Conservation (phyloP, 2,888 invertebrate genomes). For the Ophraella communa region DNA sequence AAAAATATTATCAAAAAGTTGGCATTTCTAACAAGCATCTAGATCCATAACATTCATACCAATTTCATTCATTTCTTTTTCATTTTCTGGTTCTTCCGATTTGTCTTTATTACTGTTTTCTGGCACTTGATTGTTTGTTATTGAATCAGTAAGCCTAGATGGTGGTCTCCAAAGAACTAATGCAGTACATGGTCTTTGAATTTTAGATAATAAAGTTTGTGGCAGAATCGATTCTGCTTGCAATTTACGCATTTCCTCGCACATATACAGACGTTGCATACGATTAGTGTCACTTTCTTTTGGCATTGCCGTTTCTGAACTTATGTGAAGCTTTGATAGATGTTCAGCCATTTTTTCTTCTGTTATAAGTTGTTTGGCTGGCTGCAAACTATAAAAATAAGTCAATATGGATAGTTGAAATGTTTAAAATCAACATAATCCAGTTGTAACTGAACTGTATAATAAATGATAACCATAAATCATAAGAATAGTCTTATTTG, state of each 20-base stretch:
- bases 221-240: constrained; percentile 73
- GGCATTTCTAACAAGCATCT: constrained; percentile 38
- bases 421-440: too few species aligned
- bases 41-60: constrained; percentile 45
- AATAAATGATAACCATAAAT: too few species aligned
- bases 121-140: constrained; percentile 53
- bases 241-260: constrained; percentile 74
- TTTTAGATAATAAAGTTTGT: constrained; percentile 67
- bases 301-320: constrained; percentile 54
- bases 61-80: constrained; percentile 30
- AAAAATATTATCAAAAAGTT: constrained; percentile 10
- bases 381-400: constrained; percentile 43
- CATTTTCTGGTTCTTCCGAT: constrained; percentile 32
- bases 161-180: constrained; percentile 84
- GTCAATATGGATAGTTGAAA: neutral
- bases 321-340: constrained; percentile 76
- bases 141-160: constrained; percentile 31
- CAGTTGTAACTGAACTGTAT: too few species aligned
- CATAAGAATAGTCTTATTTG: too few species aligned
- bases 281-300: constrained; percentile 50
- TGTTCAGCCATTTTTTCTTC: constrained; percentile 87
- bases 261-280: constrained; percentile 64
- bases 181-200: constrained; percentile 77
- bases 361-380: constrained; percentile 77
- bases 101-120: constrained; percentile 55